Base-by-base conservation (phyloP, 1,140 invertebrate genomes). In the Pemphigus obesinymphae region DNA sequence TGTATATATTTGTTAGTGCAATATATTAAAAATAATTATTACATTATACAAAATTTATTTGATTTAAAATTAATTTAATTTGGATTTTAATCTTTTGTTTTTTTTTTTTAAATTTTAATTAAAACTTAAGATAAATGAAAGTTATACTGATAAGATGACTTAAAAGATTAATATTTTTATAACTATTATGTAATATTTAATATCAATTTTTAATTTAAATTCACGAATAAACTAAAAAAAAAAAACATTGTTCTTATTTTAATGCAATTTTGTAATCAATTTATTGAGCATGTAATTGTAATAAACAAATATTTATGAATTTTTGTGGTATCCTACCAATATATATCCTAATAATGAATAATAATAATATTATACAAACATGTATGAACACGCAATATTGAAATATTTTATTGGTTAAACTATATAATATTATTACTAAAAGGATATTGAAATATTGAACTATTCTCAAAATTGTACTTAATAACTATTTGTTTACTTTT, bases 1-100 rank as follows among this genome's bases (percentile, higher is more conserved):
- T 40, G 45, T 43, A 43, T 50, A 73, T 72, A 11, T 45, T 45
- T 78, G n/a, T 58, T 58, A 8, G 73, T 78, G 73, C 73, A 78
- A 78, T 78, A 78, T 55, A 40, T 29, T 34, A 50, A 73, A 73
- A 31, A 50, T 50, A n/a, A 73, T 73, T 73, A 11, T 48, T 31
- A 73, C 43, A 17, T 4, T 48, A 48, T 72, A 31, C 8, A 45
- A 31, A 7, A 70, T 73, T 48, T 73, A 73, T 17, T 7, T 40
- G 26, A 50, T 50, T 50, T 20, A 34, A 50, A 72, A 31, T 31
- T 73, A 23, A 50, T 31, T 50, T 73, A 15, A 50, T 73, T 48
- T 73, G 23, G 40, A 48, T 72, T 29, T 4, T 48, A 48, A 73
- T 48, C 43, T n/a, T 48, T 50, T 73, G 26, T 72, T 43, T 43